Evolutionary conservation across 2,797 vertebrate genomes (phyloP), one percentile per base, ranked within the genome.

Genomic region (Amniataba percoides): DNA sequence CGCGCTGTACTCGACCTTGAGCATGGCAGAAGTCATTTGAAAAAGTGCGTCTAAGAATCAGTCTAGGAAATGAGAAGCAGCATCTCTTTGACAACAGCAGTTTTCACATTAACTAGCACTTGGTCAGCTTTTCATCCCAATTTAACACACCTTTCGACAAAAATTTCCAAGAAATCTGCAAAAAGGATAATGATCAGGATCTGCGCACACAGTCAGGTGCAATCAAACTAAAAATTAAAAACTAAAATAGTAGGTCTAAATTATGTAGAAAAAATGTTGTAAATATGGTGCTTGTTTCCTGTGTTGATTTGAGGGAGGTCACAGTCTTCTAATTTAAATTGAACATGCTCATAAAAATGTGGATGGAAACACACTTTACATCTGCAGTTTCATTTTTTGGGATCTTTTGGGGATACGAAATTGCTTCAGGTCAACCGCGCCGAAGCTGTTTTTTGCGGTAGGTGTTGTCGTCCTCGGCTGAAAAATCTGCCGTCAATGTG

Each of bases 401-500:
- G 16, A 1, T 13, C 15, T 62, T 68, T 66, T 12, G n/a, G 42
- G 56, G 49, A 39, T 62, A 25, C 57, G 34, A 51, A 49, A 51
- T 43, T 25, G 19, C 40, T 52, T 19, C 12, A 13, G 16, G n/a
- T 39, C 11, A 2, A 0, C 31, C 15, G 14, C 1, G 3, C 1
- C 40, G 36, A 52, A 52, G 58, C 16, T 7, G 7, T 31, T 51
- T 46, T 70, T 62, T 55, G 36, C 15, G 25, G 13, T 13, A 39
- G 51, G 53, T 58, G 19, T 8, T 19, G 25, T 49, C 13, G 18
- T 7, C 19, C 39, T 52, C 0, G 2, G 73, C 23, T 68, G 70
- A 61, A 72, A 59, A 72, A 59, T 55, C 36, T 53, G 66, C 19
- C 39, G 71, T 62, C 65, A 62, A 55, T 82, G 73, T 58, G 48